phyloP scores from a whole-genome alignment of 92 coral and sea anemone species.

The Epizoanthus fatuus region DNA sequence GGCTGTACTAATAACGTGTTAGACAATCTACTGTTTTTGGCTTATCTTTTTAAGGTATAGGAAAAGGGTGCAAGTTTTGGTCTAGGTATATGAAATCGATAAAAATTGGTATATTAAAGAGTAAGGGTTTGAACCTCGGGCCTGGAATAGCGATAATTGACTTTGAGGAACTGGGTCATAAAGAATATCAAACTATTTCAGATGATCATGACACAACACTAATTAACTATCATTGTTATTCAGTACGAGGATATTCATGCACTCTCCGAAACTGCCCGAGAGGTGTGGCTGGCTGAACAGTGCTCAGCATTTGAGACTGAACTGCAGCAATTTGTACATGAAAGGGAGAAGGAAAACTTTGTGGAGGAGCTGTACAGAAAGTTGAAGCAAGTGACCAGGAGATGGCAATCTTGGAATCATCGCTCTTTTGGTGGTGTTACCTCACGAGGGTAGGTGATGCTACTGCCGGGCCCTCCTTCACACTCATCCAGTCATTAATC shows the following conservation, averaged over 20 bases:
- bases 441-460: constrained; percentile 85
- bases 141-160: too few relatives aligned
- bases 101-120: too few relatives aligned
- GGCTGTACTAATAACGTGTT: too few relatives aligned
- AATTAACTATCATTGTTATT: background rate
- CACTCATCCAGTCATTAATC: too few relatives aligned
- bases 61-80: too few relatives aligned
- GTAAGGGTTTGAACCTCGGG: too few relatives aligned
- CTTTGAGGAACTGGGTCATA: too few relatives aligned
- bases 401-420: constrained; percentile 99
- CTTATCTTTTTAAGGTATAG: too few relatives aligned
- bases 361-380: constrained; percentile 93
- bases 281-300: constrained; percentile 96
- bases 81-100: too few relatives aligned
- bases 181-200: background rate
- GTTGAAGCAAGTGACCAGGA: constrained; percentile 90
- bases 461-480: too few relatives aligned
- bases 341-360: constrained; percentile 81
- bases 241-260: constrained; percentile 93
- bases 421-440: constrained; percentile 96
- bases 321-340: constrained; percentile 69
- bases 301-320: constrained; percentile 95
- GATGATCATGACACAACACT: background rate
- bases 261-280: constrained; percentile 93
- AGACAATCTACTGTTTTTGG: too few relatives aligned